Base-by-base conservation (phyloP, 2,113 vertebrate genomes). In the Rhizomys pruinosus region DNA sequence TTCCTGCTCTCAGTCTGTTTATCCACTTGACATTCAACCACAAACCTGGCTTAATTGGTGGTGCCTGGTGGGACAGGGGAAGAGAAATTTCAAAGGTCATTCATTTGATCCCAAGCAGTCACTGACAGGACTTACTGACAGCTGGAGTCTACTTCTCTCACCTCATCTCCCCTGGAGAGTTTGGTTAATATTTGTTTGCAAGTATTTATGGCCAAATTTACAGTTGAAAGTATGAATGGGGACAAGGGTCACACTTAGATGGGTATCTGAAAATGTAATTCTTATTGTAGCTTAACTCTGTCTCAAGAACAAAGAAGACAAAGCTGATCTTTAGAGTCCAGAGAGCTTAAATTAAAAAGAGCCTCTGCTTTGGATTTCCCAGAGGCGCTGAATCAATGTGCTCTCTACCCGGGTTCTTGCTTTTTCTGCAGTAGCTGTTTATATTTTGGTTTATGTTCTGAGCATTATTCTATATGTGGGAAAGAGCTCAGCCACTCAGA, bases 21-120 rank as follows among this genome's bases (percentile, higher is more conserved):
- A 79, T 94, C 72, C 89, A 79, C 94, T 93, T 96, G 92, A 96
- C 91, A 86, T 97, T 94, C 86, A 94, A 12, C 59, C 59, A 76
- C 37, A 84, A 71, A 87, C 52, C 72, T 55, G 84, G 44, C 89
- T 93, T 97, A 89, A 89, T 57, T 95, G 87, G 89, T 87, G 89
- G 79, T 87, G 85, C 16, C 76, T 74, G 76, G 72, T 71, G 37
- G 72, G 57, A 3, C 37, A 90, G 89, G 47, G 61, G 34, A 0
- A 17, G 66, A 76, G 61, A 63, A 92, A 59, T 97, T 81, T 84
- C 80, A 93, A 95, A 96, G 91, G 84, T 96, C 92, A 96, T 22
- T 10, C 42, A 77, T 44, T 42, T 19, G 74, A 32, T 76, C 71
- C 88, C 68, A 84, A 88, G 68, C 57, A 78, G 64, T 57, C 88